These are phyloP conservation scores for Girardinus metallicus DNA, from an alignment of 2,797 vertebrate genomes.

Conservation along the genomic window DNA sequence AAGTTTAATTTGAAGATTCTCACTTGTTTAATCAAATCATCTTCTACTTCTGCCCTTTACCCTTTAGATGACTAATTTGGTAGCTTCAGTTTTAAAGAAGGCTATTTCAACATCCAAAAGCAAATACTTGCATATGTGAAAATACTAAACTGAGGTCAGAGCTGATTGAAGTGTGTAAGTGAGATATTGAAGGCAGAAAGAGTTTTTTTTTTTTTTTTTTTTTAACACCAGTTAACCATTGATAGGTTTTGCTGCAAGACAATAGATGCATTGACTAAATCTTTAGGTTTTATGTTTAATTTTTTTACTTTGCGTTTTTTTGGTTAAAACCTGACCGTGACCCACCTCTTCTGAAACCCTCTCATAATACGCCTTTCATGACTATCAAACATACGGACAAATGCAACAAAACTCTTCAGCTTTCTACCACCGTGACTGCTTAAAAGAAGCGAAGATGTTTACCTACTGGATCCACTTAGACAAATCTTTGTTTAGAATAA, in stretches of 20 bases:
- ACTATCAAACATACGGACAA: slow-evolving; percentile 1
- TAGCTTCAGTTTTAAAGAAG: slow-evolving; percentile 57
- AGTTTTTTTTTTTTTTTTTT: slow-evolving; percentile 45
- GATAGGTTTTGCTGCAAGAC: slow-evolving; percentile 47
- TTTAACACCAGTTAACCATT: slow-evolving; percentile 70
- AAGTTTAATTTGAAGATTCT: neutral
- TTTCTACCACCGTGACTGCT: neutral
- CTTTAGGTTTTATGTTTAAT: slow-evolving; percentile 11
- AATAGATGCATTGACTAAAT: slow-evolving; percentile 50
- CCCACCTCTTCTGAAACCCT: slow-evolving; percentile 20
- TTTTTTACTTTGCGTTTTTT: slow-evolving; percentile 34
- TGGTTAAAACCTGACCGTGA: slow-evolving; percentile 37
- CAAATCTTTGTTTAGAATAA: slow-evolving; percentile 21
- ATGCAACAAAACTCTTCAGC: neutral
- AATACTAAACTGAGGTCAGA: slow-evolving; percentile 40
- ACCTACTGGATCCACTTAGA: slow-evolving; percentile 6
- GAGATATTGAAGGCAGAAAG: slow-evolving; percentile 62
- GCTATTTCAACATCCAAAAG: slow-evolving; percentile 47
- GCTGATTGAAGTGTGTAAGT: slow-evolving; percentile 20
- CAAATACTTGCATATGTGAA: slow-evolving; percentile 42
- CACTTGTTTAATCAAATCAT: slow-evolving; percentile 11
- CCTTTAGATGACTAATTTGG: slow-evolving; percentile 54
- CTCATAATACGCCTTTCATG: slow-evolving; percentile 10
- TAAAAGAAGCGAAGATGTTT: neutral
- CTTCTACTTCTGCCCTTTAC: slow-evolving; percentile 25